Percentiles rank a stretch among this genome's conserved stretches.
These are phyloP conservation scores for Drosophila multiciliata DNA, from an alignment of 2,888 invertebrate species.

Conservation along the genomic window DNA sequence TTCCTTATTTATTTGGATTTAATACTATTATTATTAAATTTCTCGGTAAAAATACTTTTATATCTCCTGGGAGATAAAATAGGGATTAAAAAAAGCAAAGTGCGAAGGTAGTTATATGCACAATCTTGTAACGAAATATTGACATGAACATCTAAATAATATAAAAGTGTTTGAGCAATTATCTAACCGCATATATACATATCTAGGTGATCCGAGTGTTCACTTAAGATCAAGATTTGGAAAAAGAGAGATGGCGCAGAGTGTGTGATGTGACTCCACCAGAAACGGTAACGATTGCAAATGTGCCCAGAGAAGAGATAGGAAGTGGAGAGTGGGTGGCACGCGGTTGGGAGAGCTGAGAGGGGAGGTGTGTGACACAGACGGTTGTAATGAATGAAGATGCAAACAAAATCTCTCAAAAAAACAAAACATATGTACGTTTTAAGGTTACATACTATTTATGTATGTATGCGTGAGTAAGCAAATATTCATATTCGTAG, in stretches of 20 bases:
- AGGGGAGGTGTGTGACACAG: background rate
- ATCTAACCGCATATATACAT: background rate
- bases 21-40: background rate
- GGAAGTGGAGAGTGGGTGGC: background rate
- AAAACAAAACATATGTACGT: slow-evolving; percentile 15
- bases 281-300: slow-evolving; percentile 3
- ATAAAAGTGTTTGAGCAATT: background rate
- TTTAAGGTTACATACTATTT: slow-evolving; percentile 35
- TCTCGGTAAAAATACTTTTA: background rate
- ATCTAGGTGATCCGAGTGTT: background rate
- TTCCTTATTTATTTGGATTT: too few relatives aligned
- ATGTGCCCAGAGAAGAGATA: background rate
- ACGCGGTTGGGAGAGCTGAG: too few relatives aligned
- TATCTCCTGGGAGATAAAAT: background rate
- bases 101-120: background rate
- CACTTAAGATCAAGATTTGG: background rate
- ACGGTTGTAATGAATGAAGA: slow-evolving; percentile 42
- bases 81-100: background rate
- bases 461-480: background rate
- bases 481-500: slow-evolving; percentile 22
- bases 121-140: background rate
- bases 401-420: slow-evolving; percentile 54
- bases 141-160: background rate
- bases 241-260: background rate
- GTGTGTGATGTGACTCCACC: slow-evolving; percentile 7